Evolutionary conservation across 1,140 invertebrate genomes (phyloP).

Genomic region (Plodia interpunctella): DNA sequence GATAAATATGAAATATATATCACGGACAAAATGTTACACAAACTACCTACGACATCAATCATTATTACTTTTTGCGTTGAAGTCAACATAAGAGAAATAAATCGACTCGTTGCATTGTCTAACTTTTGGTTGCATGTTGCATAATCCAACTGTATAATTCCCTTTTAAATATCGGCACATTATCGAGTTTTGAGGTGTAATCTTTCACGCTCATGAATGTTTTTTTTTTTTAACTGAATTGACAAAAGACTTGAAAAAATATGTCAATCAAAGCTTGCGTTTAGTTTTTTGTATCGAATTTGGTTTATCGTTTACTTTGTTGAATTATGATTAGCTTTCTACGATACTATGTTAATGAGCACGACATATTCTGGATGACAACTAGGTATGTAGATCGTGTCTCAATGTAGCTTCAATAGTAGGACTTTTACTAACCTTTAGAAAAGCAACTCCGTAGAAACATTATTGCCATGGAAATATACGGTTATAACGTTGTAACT

Average conservation of each 20-base stretch:
- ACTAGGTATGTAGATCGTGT: too few relatives aligned
- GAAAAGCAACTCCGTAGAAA: too few relatives aligned
- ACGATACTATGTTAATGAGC: background rate
- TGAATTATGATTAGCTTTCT: background rate
- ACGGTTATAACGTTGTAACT: too few relatives aligned
- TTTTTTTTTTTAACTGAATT: background rate
- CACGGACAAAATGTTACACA: too few relatives aligned
- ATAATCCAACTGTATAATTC: background rate
- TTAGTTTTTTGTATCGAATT: background rate
- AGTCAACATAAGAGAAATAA: too few relatives aligned
- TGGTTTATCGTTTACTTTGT: background rate
- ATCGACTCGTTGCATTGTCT: too few relatives aligned
- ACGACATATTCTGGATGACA: background rate
- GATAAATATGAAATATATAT: too few relatives aligned
- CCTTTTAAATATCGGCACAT: background rate
- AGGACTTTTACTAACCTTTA: too few relatives aligned
- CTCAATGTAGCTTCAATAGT: too few relatives aligned
- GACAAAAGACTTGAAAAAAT: background rate
- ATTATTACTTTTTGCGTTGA: too few relatives aligned
- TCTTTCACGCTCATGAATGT: background rate
- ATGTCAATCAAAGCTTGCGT: background rate
- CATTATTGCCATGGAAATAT: too few relatives aligned
- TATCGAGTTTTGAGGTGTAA: background rate
- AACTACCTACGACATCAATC: too few relatives aligned
- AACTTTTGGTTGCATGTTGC: background rate